A percentile compares a stretch with the other conserved stretches of the same genome.
phyloP scores from a whole-genome alignment of 2,888 invertebrate species.

The Linnaemya tessellans region DNA sequence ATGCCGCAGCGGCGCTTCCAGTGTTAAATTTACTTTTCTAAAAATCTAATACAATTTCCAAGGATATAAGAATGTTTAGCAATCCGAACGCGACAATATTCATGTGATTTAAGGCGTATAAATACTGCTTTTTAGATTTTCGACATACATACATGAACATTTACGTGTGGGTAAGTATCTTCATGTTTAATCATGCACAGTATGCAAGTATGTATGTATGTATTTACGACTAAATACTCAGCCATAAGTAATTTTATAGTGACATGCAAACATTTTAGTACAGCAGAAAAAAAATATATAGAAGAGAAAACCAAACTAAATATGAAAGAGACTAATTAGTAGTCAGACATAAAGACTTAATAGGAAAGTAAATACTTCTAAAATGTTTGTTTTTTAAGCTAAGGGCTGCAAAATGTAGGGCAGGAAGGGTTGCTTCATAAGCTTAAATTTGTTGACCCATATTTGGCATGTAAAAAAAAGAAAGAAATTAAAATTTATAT shows the following conservation, averaged over 20 bases:
- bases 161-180: background rate
- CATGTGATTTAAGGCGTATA: slow-evolving; percentile 1
- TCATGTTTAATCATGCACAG: too few relatives aligned
- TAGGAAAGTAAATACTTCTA: slow-evolving; percentile 45
- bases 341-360: slow-evolving; percentile 45
- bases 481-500: background rate
- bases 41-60: too few relatives aligned
- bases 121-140: too few relatives aligned
- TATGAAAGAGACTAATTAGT: slow-evolving; percentile 54
- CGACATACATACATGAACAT: too few relatives aligned
- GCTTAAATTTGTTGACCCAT: slow-evolving; percentile 50
- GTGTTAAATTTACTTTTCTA: too few relatives aligned
- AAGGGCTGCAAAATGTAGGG: background rate
- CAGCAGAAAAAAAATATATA: background rate
- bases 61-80: background rate
- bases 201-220: background rate
- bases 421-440: background rate
- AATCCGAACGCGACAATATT: slow-evolving; percentile 4
- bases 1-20: too few relatives aligned
- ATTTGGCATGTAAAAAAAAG: slow-evolving; percentile 35
- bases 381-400: background rate
- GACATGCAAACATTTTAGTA: slow-evolving; percentile 53
- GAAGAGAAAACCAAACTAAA: slow-evolving; percentile 34
- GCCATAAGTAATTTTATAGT: slow-evolving; percentile 2
- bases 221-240: background rate